These are phyloP conservation scores for Himalopsyche tibetana DNA, from an alignment of 2,888 invertebrate genomes.

Conservation along the genomic window DNA sequence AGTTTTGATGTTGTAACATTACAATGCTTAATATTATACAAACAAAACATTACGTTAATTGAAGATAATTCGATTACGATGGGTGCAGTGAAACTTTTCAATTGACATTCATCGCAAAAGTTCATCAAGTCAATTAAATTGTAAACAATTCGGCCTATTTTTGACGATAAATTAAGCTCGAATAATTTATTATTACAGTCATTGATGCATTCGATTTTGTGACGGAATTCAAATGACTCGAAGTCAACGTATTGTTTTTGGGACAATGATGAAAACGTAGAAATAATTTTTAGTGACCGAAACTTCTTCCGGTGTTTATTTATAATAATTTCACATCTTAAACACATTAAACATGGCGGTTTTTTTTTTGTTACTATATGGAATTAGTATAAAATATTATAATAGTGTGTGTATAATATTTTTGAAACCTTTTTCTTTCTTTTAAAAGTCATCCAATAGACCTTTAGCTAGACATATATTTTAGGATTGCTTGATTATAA, in stretches of 20 bases:
- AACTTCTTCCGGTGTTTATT: background rate
- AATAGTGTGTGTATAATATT: too few relatives aligned
- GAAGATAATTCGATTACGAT: constrained; percentile 13
- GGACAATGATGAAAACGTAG: constrained; percentile 23
- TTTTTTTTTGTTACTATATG: too few relatives aligned
- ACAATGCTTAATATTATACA: background rate
- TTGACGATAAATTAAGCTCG: background rate
- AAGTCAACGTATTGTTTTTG: constrained; percentile 15
- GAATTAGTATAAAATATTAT: too few relatives aligned
- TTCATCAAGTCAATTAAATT: background rate
- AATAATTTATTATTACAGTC: background rate
- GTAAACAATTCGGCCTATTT: constrained; percentile 10
- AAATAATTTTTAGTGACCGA: background rate
- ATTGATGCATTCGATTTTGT: constrained; percentile 6
- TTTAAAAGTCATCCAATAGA: too few relatives aligned
- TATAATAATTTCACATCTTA: constrained; percentile 6
- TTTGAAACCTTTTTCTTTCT: too few relatives aligned
- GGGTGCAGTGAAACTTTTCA: background rate
- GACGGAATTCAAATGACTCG: constrained; percentile 3
- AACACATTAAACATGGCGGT: background rate
- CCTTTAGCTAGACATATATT: too few relatives aligned
- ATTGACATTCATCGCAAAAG: background rate
- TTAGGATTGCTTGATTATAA: too few relatives aligned
- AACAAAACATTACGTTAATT: constrained; percentile 4
- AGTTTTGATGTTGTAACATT: background rate